Percentiles rank a stretch among this genome's conserved stretches.
These are phyloP conservation scores for Anthopleura xanthogrammica DNA, from an alignment of 92 coral and sea anemone species.

Conservation along the genomic window DNA sequence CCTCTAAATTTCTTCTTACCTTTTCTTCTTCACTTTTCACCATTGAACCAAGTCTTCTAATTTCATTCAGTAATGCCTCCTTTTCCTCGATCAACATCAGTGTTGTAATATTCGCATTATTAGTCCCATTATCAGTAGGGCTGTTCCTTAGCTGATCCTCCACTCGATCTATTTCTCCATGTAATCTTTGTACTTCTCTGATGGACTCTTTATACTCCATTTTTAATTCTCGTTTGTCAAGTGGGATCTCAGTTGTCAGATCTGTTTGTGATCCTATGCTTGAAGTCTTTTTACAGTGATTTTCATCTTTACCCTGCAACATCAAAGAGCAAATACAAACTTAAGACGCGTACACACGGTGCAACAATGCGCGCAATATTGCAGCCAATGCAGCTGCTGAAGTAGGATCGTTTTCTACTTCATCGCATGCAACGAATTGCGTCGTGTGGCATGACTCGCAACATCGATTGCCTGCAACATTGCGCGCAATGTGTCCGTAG, in stretches of 20 bases:
- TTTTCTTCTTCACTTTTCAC: conserved; percentile 74
- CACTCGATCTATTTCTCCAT: conserved; percentile 57
- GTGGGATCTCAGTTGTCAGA: conserved; percentile 44
- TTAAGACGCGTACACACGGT: not conserved
- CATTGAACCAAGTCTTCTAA: conserved; percentile 63
- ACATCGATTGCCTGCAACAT: too few relatives aligned
- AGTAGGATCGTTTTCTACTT: too few relatives aligned
- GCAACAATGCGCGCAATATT: too few relatives aligned
- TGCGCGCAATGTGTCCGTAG: too few relatives aligned
- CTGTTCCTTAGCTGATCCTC: conserved; percentile 58
- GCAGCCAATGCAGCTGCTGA: too few relatives aligned
- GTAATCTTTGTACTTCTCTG: conserved; percentile 50
- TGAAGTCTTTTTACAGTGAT: conserved; percentile 21
- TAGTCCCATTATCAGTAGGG: conserved; percentile 39
- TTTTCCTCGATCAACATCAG: conserved; percentile 56
- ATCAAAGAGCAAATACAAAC: not conserved
- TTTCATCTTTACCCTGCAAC: conserved; percentile 37
- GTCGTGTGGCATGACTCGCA: too few relatives aligned
- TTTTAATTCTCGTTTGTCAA: conserved; percentile 69
- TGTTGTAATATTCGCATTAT: conserved; percentile 24
- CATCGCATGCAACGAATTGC: too few relatives aligned
- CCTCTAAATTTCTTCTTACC: conserved; percentile 19
- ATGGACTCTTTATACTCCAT: conserved; percentile 67
- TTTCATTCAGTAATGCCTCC: conserved; percentile 51
- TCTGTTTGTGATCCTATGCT: conserved; percentile 75